A percentile compares a stretch with the other conserved stretches of the same genome.
These are phyloP conservation scores for Aphis gossypii DNA, from an alignment of 1,140 invertebrate genomes.

Conservation along the genomic window DNA sequence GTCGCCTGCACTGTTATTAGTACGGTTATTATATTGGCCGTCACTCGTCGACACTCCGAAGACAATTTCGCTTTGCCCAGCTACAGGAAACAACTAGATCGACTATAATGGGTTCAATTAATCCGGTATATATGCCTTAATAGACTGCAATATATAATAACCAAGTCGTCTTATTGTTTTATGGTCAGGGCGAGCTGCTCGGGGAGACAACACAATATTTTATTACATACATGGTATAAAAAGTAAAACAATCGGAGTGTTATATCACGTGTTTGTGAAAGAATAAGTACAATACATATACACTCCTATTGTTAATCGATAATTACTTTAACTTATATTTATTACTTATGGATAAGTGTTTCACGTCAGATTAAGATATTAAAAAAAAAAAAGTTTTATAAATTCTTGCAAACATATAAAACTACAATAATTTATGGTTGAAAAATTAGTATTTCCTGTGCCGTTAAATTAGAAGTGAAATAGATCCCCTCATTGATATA, in stretches of 20 bases:
- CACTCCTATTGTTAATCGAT: too few species aligned
- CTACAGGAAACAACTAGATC: slow-evolving; percentile 51
- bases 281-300: too few species aligned
- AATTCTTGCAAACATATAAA: too few species aligned
- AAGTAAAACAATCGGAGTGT: not conserved
- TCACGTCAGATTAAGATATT: too few species aligned
- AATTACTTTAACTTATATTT: too few species aligned
- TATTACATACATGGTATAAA: not conserved
- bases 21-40: slow-evolving; percentile 27
- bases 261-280: too few species aligned
- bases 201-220: not conserved
- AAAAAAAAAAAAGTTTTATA: too few species aligned
- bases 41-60: slow-evolving; percentile 25
- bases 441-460: too few species aligned
- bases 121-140: slow-evolving; percentile 9
- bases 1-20: not conserved
- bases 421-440: too few species aligned
- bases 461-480: too few species aligned
- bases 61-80: slow-evolving; percentile 27
- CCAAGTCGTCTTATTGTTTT: slow-evolving; percentile 41
- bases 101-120: slow-evolving; percentile 53
- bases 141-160: slow-evolving; percentile 12
- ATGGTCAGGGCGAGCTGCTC: not conserved
- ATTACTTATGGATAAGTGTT: too few species aligned
- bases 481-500: too few species aligned